These are phyloP conservation scores for Cathartes aura DNA, from an alignment of 2,113 vertebrate genomes.

Conservation along the genomic window DNA sequence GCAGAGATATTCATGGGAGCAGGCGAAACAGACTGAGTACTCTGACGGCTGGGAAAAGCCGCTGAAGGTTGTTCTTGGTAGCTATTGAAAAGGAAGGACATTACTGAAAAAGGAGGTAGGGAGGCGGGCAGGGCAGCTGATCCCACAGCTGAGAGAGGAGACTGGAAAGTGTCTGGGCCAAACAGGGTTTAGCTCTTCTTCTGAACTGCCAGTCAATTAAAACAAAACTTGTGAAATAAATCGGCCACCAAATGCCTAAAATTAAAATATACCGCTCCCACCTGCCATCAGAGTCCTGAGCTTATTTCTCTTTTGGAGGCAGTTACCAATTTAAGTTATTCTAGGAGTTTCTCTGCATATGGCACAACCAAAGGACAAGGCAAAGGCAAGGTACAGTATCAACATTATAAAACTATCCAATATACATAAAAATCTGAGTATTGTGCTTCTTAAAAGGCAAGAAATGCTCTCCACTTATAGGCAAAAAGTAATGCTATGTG, in stretches of 20 bases:
- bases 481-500: background rate
- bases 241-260: background rate
- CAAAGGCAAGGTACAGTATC: background rate
- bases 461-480: background rate
- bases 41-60: slow-evolving; percentile 6
- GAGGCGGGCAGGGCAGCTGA: background rate
- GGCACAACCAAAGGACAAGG: background rate
- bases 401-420: background rate
- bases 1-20: slow-evolving; percentile 55
- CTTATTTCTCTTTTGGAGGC: background rate
- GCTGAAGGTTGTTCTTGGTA: background rate
- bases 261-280: background rate
- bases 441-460: background rate
- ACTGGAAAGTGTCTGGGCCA: background rate
- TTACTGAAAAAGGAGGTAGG: background rate
- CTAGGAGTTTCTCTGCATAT: background rate
- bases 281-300: background rate
- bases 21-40: background rate
- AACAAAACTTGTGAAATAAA: background rate
- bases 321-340: background rate
- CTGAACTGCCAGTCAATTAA: background rate
- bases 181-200: background rate
- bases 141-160: background rate
- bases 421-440: background rate
- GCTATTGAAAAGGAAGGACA: background rate